A percentile compares a stretch with the other conserved stretches of the same genome.
phyloP scores from a whole-genome alignment of 2,797 vertebrate genomes.

The Sphenopsis melanotis region DNA sequence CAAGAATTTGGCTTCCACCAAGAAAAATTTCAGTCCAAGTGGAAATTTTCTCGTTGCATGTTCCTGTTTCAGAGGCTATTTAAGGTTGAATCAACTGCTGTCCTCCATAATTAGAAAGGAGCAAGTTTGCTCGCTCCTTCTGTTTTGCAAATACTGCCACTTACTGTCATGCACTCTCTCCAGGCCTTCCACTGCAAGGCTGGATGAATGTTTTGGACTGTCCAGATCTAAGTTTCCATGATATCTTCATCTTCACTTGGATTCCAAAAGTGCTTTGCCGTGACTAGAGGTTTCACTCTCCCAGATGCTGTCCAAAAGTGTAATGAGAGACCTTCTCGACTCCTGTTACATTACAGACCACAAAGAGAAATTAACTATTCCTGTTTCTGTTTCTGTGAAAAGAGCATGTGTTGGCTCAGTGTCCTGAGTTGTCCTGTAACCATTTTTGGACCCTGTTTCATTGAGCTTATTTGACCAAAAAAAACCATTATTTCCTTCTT shows the following conservation, averaged over 20 bases:
- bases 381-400: background rate
- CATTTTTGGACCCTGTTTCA: background rate
- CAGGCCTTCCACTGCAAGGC: background rate
- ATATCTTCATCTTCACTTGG: constrained; percentile 26
- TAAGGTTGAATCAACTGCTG: background rate
- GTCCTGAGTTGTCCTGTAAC: background rate
- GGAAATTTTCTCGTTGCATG: background rate
- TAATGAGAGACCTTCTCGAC: background rate
- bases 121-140: background rate
- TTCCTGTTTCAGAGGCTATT: constrained; percentile 30
- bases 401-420: background rate
- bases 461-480: background rate
- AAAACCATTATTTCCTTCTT: background rate
- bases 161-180: constrained; percentile 23
- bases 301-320: background rate
- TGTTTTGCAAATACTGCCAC: constrained; percentile 44
- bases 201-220: constrained; percentile 4
- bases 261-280: constrained; percentile 33
- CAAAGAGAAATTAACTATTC: background rate
- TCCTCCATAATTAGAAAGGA: constrained; percentile 22
- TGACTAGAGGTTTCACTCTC: constrained; percentile 3
- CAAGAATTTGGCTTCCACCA: constrained; percentile 30
- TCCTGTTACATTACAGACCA: background rate
- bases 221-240: constrained; percentile 10
- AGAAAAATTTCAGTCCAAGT: constrained; percentile 26